phyloP scores from a whole-genome alignment of 2,113 vertebrate genomes.

The Paramisgurnus dabryanus region DNA sequence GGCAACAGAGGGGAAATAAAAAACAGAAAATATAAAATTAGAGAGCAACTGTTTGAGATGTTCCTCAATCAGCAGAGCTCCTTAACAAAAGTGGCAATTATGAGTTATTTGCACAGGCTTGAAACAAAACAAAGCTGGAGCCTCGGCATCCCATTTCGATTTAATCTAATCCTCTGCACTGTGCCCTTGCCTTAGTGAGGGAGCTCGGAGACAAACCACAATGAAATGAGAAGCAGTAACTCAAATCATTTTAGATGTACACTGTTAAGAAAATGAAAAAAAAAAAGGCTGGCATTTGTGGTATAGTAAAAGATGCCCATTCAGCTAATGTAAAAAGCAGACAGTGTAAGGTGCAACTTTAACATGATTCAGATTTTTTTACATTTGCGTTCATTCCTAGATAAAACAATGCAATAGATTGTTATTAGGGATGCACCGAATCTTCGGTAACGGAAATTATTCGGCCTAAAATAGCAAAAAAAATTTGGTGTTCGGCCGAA shows the following conservation, averaged over 20 bases:
- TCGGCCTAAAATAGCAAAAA: no score
- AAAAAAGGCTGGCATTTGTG: not conserved
- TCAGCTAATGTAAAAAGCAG: no score
- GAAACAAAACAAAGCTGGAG: not conserved
- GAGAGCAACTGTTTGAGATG: not conserved
- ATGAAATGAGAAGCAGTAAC: not conserved
- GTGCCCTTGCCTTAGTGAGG: constrained; percentile 12
- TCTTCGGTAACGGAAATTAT: no score
- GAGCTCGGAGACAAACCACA: not conserved
- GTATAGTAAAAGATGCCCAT: not conserved
- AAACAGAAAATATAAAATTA: not conserved
- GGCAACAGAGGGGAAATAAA: not conserved
- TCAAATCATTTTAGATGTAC: not conserved
- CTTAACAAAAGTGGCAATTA: not conserved
- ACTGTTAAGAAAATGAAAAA: not conserved
- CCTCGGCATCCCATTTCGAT: not conserved
- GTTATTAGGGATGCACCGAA: not conserved
- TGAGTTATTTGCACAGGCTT: not conserved
- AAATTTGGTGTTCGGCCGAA: no score
- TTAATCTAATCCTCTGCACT: not conserved
- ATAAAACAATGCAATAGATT: not conserved
- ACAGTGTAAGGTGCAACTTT: not conserved
- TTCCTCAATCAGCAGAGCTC: not conserved
- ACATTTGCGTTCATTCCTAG: not conserved
- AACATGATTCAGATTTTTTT: not conserved